A percentile compares a stretch with the other conserved stretches of the same genome.
These are phyloP conservation scores for Illadopsis cleaveri DNA, from an alignment of 2,113 vertebrate genomes.

Conservation along the genomic window DNA sequence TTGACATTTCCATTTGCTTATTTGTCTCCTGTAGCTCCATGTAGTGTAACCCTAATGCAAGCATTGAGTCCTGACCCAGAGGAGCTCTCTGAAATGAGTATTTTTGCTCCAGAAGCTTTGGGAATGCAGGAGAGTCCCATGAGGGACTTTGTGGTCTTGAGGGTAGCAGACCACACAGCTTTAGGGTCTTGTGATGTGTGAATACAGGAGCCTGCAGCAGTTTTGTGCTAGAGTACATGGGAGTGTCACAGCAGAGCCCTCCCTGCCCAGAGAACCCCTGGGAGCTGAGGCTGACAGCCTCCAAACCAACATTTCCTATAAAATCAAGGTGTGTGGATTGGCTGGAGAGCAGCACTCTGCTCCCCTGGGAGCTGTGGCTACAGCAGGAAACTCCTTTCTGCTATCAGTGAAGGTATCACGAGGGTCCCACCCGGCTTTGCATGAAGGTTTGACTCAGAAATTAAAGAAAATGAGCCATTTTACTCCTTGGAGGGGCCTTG, in stretches of 20 bases:
- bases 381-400: neutral
- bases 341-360: neutral
- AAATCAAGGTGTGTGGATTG: neutral
- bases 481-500: neutral
- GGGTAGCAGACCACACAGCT: neutral
- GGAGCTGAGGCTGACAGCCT: neutral
- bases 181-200: neutral
- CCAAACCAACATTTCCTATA: neutral
- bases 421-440: accelerated
- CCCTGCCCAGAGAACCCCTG: neutral
- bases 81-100: neutral
- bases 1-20: neutral
- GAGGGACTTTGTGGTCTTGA: neutral
- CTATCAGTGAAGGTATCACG: neutral
- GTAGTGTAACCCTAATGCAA: neutral
- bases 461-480: neutral
- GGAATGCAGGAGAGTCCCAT: neutral
- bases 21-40: neutral
- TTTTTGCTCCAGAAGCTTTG: neutral
- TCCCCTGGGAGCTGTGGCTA: neutral
- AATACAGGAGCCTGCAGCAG: neutral
- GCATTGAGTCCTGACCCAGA: neutral
- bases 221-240: neutral
- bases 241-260: neutral
- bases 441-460: neutral